These are phyloP conservation scores for Eupithecia exiguata DNA, from an alignment of 2,888 invertebrate genomes.

Conservation along the genomic window DNA sequence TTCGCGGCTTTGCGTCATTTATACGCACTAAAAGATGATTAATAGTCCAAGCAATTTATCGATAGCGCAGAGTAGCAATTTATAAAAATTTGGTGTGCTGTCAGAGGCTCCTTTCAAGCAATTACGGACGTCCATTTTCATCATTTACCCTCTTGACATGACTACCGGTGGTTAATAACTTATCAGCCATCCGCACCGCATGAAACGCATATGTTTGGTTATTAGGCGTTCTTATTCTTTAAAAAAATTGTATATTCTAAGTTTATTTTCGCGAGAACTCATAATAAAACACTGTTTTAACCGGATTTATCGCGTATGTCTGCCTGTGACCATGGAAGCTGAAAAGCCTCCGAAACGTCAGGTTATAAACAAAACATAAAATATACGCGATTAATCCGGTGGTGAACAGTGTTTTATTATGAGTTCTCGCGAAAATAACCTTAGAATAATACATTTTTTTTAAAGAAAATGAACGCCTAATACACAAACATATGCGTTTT, in stretches of 20 bases:
- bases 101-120: not conserved
- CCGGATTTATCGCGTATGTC: no score
- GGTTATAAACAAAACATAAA: no score
- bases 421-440: no score
- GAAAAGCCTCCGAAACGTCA: no score
- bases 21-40: not conserved
- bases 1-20: not conserved
- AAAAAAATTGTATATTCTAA: not conserved
- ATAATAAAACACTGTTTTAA: no score
- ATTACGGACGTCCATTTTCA: slow-evolving; percentile 3
- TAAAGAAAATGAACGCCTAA: no score
- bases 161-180: not conserved
- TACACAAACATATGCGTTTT: no score
- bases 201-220: not conserved
- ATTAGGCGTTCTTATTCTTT: not conserved
- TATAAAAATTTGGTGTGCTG: not conserved
- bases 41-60: not conserved
- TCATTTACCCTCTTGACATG: not conserved
- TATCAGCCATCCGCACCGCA: not conserved
- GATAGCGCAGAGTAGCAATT: not conserved
- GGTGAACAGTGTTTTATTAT: no score
- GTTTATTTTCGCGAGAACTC: no score
- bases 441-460: no score
- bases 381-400: no score
- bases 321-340: no score